These are phyloP conservation scores for Drosophila carrolli DNA, from an alignment of 1,140 invertebrate genomes.

Conservation along the genomic window DNA sequence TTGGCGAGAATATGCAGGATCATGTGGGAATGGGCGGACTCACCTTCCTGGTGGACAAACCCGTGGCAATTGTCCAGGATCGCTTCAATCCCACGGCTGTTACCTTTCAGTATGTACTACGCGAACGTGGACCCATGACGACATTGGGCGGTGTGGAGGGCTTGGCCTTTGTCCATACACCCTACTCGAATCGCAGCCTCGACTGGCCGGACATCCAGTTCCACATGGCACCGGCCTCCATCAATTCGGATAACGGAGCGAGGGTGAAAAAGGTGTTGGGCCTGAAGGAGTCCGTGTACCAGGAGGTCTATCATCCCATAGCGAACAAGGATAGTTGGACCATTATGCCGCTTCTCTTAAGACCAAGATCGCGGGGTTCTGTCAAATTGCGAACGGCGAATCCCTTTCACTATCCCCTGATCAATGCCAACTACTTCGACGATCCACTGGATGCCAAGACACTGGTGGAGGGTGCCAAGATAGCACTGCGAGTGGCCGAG, in stretches of 20 bases:
- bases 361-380: slow-evolving; percentile 92
- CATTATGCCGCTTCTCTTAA: slow-evolving; percentile 91
- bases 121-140: slow-evolving; percentile 93
- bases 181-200: slow-evolving; percentile 89
- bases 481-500: slow-evolving; percentile 89
- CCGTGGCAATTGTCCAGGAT: slow-evolving; percentile 91
- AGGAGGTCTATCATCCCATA: slow-evolving; percentile 91
- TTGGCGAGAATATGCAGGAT: slow-evolving; percentile 92
- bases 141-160: slow-evolving; percentile 94
- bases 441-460: slow-evolving; percentile 91
- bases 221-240: slow-evolving; percentile 94
- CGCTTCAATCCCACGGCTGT: slow-evolving; percentile 90
- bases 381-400: slow-evolving; percentile 90
- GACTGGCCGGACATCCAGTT: slow-evolving; percentile 94
- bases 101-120: slow-evolving; percentile 91
- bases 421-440: slow-evolving; percentile 95
- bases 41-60: slow-evolving; percentile 91
- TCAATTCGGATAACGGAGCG: slow-evolving; percentile 91
- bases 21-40: slow-evolving; percentile 93
- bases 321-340: slow-evolving; percentile 92
- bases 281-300: slow-evolving; percentile 92
- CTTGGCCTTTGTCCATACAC: slow-evolving; percentile 93
- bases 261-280: slow-evolving; percentile 92
- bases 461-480: slow-evolving; percentile 92
- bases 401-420: slow-evolving; percentile 93